Base-by-base conservation (phyloP, 1,140 invertebrate genomes). In the Asobara japonica region DNA sequence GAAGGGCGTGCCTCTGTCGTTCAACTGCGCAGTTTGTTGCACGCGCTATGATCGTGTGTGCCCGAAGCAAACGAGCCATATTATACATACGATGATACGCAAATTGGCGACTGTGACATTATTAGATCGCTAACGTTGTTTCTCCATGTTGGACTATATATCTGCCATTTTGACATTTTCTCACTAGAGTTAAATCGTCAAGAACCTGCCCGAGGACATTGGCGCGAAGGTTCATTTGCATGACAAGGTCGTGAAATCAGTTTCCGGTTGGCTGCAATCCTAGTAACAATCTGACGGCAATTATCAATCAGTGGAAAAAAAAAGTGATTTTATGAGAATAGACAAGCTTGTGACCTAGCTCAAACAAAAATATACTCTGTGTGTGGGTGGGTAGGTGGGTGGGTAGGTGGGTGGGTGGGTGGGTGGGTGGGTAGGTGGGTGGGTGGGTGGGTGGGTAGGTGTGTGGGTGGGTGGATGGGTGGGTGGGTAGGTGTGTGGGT, bases 1-100 rank as follows among this genome's bases (percentile, higher is more conserved):
- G 82, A 82, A 87, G 84, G 85, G 84, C 84, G 84, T 87, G 85
- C 78, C 84, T 76, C 71, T 78, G 77, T 79, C 76, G 78, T 72
- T 82, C 77, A 83, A 85, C 84, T 84, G 83, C 84, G 84, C 84
- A 85, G 84, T 86, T 86, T 84, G 82, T 83, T 83, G 82, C 84
- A 85, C 82, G 83, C 83, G 81, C 74, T 81, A 75, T 79, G 77
- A 78, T 81, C 73, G 76, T 77, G 77, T 67, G 74, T 45, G 7
- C 41, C 69, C 65, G 70, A 72, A 66, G 68, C n/a, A n/a, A 70
- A 76, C 70, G 65, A 72, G 70, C 66, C 75, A 56, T 56, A 73
- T 74, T 70, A 76, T 72, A 69, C 75, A 61, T 66, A 71, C 69
- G 45, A 71, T 64, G 20, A 71, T 71, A 71, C 61, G 69, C 69